A percentile compares a stretch with the other conserved stretches of the same genome.
Conservation (phyloP, 2,888 invertebrate species). For the Masnerella sp. region DNA sequence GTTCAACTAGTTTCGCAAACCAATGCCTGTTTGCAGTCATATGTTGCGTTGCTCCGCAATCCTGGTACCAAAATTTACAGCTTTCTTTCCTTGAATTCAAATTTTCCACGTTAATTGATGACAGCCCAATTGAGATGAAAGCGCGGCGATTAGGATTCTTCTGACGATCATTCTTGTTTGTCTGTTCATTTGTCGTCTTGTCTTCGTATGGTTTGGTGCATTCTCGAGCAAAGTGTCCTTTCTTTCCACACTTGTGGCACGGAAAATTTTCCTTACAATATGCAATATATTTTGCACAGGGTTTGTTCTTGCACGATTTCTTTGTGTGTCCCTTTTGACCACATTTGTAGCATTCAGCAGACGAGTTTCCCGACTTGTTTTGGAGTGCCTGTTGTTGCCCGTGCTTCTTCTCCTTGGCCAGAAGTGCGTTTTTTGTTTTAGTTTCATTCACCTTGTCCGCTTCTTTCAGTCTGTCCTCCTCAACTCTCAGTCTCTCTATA, state of each 20-base stretch:
- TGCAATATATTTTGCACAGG: constrained; percentile 59
- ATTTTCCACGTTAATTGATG: constrained; percentile 42
- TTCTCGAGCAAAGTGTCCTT: constrained; percentile 47
- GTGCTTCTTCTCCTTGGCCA: too few species aligned
- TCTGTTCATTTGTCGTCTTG: neutral
- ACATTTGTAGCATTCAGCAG: constrained; percentile 6
- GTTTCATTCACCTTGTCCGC: too few species aligned
- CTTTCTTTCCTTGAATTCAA: constrained; percentile 39
- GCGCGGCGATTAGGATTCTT: constrained; percentile 43
- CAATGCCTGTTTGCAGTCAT: constrained; percentile 63
- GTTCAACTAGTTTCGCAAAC: constrained; percentile 56
- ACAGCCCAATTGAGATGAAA: constrained; percentile 52
- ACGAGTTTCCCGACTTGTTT: neutral
- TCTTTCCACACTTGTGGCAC: constrained; percentile 64
- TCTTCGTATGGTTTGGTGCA: constrained; percentile 59
- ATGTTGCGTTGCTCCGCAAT: constrained; percentile 65
- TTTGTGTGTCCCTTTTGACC: constrained; percentile 58
- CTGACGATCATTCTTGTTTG: constrained; percentile 5
- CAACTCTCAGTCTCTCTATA: constrained; percentile 28
- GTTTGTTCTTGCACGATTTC: constrained; percentile 59
- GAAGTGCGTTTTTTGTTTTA: neutral
- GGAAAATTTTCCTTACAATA: constrained; percentile 64
- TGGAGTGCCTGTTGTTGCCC: constrained; percentile 7
- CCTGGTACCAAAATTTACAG: constrained; percentile 49
- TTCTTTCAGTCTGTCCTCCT: constrained; percentile 52